Conservation (phyloP, 2,888 invertebrate genomes). For the Stenodema calcarata region DNA sequence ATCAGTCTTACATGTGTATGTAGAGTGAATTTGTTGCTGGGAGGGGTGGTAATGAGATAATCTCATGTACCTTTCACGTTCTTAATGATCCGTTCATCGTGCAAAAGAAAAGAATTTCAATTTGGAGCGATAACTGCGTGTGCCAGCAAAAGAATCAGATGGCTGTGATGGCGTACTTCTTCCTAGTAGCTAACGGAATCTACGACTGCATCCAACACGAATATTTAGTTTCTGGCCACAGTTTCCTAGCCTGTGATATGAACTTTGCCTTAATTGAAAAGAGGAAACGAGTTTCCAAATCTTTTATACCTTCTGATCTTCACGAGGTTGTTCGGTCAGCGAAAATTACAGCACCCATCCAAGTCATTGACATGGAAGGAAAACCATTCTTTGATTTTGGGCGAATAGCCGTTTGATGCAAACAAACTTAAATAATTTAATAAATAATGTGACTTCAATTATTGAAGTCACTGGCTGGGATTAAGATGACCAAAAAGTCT, state of each 20-base stretch:
- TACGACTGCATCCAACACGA: slow-evolving; percentile 49
- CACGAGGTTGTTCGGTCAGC: not conserved
- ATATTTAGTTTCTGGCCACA: slow-evolving; percentile 55
- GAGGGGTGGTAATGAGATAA: not conserved
- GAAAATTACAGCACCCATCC: not conserved
- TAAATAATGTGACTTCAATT: too few species aligned
- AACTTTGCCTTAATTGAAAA: slow-evolving; percentile 54
- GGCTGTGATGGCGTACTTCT: slow-evolving; percentile 59
- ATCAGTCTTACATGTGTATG: slow-evolving; percentile 56
- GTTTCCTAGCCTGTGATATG: not conserved
- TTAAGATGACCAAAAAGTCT: not conserved
- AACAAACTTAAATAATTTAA: too few species aligned
- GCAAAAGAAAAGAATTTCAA: slow-evolving; percentile 37
- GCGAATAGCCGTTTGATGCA: not conserved
- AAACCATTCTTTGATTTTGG: not conserved
- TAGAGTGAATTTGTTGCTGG: slow-evolving; percentile 47
- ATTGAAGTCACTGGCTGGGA: not conserved
- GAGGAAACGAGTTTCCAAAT: slow-evolving; percentile 39
- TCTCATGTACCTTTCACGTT: not conserved
- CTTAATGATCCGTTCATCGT: not conserved
- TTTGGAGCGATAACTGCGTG: slow-evolving; percentile 54
- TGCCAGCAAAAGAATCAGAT: slow-evolving; percentile 58
- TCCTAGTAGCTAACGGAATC: slow-evolving; percentile 36
- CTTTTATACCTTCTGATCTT: slow-evolving; percentile 36
- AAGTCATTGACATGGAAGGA: not conserved